These are phyloP conservation scores for Dromius quadrimaculatus DNA, from an alignment of 2,888 invertebrate species.

Conservation along the genomic window DNA sequence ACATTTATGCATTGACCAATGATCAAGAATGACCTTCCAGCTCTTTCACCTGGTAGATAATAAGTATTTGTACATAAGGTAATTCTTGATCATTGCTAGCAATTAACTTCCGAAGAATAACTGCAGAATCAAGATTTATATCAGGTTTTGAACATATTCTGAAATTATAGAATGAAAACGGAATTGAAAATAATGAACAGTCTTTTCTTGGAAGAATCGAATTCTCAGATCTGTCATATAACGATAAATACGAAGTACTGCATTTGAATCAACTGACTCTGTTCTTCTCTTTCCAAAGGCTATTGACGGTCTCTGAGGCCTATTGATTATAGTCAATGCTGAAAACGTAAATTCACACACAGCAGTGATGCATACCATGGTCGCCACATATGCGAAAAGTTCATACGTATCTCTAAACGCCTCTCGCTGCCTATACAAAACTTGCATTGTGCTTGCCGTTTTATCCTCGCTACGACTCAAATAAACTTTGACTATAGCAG, in stretches of 20 bases:
- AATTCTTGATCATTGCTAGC: too few species aligned
- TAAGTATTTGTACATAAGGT: too few species aligned
- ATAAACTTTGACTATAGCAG: too few species aligned
- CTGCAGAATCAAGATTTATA: background rate
- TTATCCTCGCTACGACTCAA: constrained; percentile 36
- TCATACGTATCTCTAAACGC: too few species aligned
- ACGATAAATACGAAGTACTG: constrained; percentile 28
- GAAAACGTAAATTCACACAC: constrained; percentile 50
- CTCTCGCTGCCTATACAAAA: constrained; percentile 39
- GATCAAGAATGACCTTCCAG: too few species aligned
- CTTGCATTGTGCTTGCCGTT: constrained; percentile 13
- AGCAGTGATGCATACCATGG: constrained; percentile 47
- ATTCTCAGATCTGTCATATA: constrained; percentile 27
- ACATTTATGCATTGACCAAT: too few species aligned
- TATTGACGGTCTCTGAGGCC: constrained; percentile 55
- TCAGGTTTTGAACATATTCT: background rate
- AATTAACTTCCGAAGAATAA: background rate
- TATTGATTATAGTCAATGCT: too few species aligned
- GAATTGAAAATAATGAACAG: background rate
- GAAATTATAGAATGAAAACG: background rate
- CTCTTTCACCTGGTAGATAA: too few species aligned
- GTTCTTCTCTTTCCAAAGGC: constrained; percentile 41
- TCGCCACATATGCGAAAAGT: too few species aligned
- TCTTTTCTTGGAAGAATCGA: constrained; percentile 15
- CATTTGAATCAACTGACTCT: constrained; percentile 47